Conservation (phyloP, 1,140 invertebrate genomes). For the Hylyphantes graminicola region DNA sequence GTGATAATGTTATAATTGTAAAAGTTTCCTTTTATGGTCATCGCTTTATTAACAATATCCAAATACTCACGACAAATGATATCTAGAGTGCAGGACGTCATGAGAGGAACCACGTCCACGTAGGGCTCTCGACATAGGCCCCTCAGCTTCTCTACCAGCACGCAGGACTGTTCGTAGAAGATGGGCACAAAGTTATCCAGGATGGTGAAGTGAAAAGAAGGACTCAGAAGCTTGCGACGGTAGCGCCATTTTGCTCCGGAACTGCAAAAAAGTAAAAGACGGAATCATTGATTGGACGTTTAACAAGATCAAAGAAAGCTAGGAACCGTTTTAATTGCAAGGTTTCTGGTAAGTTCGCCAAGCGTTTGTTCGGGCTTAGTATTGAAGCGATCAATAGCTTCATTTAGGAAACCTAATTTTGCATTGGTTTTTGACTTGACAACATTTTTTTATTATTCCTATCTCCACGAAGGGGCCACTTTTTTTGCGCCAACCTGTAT, state of each 20-base stretch:
- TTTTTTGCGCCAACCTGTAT: too few relatives aligned
- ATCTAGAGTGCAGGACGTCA: slow-evolving; percentile 58
- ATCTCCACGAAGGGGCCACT: too few relatives aligned
- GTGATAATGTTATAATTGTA: too few relatives aligned
- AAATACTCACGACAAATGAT: slow-evolving; percentile 61
- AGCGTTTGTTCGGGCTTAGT: too few relatives aligned
- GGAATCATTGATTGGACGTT: not conserved
- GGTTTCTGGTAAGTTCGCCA: not conserved
- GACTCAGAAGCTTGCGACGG: slow-evolving; percentile 70
- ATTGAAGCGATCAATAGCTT: too few relatives aligned
- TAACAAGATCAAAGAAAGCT: not conserved
- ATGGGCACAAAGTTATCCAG: slow-evolving; percentile 70
- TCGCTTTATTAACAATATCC: too few relatives aligned
- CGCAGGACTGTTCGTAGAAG: slow-evolving; percentile 72
- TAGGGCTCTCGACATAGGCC: slow-evolving; percentile 69
- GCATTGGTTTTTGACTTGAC: too few relatives aligned
- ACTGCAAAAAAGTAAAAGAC: slow-evolving; percentile 69
- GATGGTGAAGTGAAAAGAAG: slow-evolving; percentile 73
- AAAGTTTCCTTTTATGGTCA: too few relatives aligned
- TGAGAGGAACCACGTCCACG: slow-evolving; percentile 48
- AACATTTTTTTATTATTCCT: too few relatives aligned
- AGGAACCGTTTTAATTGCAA: not conserved
- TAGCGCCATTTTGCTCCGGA: slow-evolving; percentile 72
- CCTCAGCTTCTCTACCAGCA: slow-evolving; percentile 76
- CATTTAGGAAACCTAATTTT: too few relatives aligned